Evolutionary conservation across 2,888 invertebrate genomes (phyloP), one percentile per base, ranked within the genome.

Genomic region (Lepidocyrtinus sp.): DNA sequence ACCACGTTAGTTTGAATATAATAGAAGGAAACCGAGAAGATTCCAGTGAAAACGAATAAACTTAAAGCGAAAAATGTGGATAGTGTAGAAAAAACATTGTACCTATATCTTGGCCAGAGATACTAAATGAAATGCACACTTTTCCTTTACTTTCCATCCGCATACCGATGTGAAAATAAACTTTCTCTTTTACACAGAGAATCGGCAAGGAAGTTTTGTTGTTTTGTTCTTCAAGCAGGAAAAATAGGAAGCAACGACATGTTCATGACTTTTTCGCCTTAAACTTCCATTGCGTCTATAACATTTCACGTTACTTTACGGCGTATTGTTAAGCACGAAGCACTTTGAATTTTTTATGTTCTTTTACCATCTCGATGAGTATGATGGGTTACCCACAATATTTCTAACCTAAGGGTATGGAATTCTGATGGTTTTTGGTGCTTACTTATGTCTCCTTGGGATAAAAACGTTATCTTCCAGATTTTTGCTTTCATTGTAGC

Each of bases 1-100:
- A 65, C 45, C 68, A 73, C 69, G 73, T 69, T n/a, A 74, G 69
- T 79, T 79, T 73, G 68, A 79, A 69, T 74, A 73, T n/a, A 79
- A 69, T 69, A 64, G 61, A 46, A 74, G 67, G 69, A 63, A 77
- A 72, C 71, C 72, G 67, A 59, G 19, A 17, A 73, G 79, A 74
- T 69, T 74, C 69, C 63, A 25, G 68, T 68, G 71, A 67, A 65
- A 59, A 19, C 9, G 55, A 50, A 63, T 24, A 50, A 61, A 21
- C 59, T 21, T 19, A 64, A 68, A 61, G 26, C 24, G 64, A 27
- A 63, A 65, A 55, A 65, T 67, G 45, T 67, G 27, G 21, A 59
- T 27, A 26, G 19, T 25, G 55, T n/a, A 69, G 25, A 25, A 55
- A n/a, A 69, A 50, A 46, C n/a, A 63, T 27, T 27, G 55, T n/a